phyloP scores from a whole-genome alignment of 1,140 invertebrate genomes.

The Heliothis subflexa region DNA sequence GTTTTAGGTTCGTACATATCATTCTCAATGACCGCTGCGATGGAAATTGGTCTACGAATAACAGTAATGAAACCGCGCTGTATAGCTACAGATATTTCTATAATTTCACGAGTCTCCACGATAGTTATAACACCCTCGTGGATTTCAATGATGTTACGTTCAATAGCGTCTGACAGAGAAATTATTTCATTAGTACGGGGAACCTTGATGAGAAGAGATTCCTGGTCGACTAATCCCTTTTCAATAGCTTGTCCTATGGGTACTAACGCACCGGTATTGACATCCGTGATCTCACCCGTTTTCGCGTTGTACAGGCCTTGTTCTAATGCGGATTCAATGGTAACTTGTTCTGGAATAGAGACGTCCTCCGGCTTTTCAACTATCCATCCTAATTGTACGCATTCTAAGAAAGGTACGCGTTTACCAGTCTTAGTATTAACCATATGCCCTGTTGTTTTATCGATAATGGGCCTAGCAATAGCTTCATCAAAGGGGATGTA shows the following conservation, averaged over 20 bases:
- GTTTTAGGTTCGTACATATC: slow-evolving; percentile 90
- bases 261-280: slow-evolving; percentile 87
- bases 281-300: slow-evolving; percentile 89
- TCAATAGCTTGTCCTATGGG: slow-evolving; percentile 91
- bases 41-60: slow-evolving; percentile 90
- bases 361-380: slow-evolving; percentile 87
- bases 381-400: slow-evolving; percentile 91
- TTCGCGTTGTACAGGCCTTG: slow-evolving; percentile 88
- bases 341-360: slow-evolving; percentile 81
- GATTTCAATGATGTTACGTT: slow-evolving; percentile 92
- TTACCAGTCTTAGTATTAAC: slow-evolving; percentile 93
- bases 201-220: slow-evolving; percentile 90
- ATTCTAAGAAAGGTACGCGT: slow-evolving; percentile 94
- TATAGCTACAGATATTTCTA: slow-evolving; percentile 91
- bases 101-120: slow-evolving; percentile 89
- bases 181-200: slow-evolving; percentile 90
- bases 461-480: slow-evolving; percentile 90
- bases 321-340: slow-evolving; percentile 89
- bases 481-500: slow-evolving; percentile 92
- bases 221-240: slow-evolving; percentile 90
- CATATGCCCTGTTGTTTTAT: slow-evolving; percentile 92
- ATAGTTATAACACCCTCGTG: slow-evolving; percentile 90
- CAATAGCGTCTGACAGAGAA: slow-evolving; percentile 91
- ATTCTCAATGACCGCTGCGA: slow-evolving; percentile 91
- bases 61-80: slow-evolving; percentile 89